These are phyloP conservation scores for Trinectes maculatus DNA, from an alignment of 2,113 vertebrate genomes.

Conservation along the genomic window DNA sequence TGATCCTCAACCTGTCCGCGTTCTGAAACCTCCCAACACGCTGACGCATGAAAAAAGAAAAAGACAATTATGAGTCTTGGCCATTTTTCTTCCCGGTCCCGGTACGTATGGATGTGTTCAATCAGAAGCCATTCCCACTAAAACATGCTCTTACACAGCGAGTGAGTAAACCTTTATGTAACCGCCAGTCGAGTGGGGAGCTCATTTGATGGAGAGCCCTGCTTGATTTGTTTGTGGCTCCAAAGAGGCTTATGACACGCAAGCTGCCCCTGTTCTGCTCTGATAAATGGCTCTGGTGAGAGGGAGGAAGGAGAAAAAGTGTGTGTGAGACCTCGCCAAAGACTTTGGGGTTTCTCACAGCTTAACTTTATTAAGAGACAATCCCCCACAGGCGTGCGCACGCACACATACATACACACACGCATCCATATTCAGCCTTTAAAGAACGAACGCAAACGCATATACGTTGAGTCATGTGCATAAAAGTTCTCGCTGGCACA, in stretches of 20 bases:
- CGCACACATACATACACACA: constrained; percentile 31
- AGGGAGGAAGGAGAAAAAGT: constrained; percentile 70
- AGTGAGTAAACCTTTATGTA: constrained; percentile 76
- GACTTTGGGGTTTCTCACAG: constrained; percentile 78
- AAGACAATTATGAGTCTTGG: constrained; percentile 58
- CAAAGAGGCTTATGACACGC: constrained; percentile 78
- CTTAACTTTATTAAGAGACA: constrained; percentile 78
- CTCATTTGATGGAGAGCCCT: constrained; percentile 78
- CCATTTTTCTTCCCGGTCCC: constrained; percentile 59
- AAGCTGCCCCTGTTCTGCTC: constrained; percentile 77
- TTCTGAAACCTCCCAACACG: constrained; percentile 32
- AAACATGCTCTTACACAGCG: constrained; percentile 71
- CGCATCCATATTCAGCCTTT: constrained; percentile 46
- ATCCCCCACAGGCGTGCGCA: constrained; percentile 57
- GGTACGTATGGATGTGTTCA: constrained; percentile 68
- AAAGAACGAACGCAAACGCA: constrained; percentile 47
- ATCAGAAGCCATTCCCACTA: constrained; percentile 66
- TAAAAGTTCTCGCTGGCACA: constrained; percentile 9
- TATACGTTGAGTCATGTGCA: constrained; percentile 12
- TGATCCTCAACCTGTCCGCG: neutral
- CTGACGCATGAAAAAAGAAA: constrained; percentile 54
- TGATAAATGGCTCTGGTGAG: constrained; percentile 76
- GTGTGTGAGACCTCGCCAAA: constrained; percentile 71
- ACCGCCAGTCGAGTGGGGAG: constrained; percentile 70
- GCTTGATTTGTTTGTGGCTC: constrained; percentile 83